Percentiles rank a stretch among this genome's conserved stretches.
These are phyloP conservation scores for Cololabis saira DNA, from an alignment of 2,113 vertebrate genomes.

Conservation along the genomic window DNA sequence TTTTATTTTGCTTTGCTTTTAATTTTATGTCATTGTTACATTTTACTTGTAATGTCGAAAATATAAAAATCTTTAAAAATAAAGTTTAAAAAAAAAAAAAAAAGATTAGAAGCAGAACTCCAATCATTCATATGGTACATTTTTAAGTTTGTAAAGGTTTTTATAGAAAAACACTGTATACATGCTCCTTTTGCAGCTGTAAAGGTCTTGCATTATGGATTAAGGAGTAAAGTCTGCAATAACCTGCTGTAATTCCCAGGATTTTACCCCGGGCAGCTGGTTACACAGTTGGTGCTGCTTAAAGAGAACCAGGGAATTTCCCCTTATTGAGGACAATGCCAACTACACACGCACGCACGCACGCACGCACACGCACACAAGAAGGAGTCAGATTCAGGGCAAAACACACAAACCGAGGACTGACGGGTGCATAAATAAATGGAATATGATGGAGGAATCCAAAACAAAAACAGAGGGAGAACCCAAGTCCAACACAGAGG, in stretches of 20 bases:
- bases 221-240: conserved; percentile 47
- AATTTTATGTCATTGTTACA: no score
- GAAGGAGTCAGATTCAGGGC: conserved; percentile 8
- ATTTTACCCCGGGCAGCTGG: conserved; percentile 29
- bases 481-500: background rate
- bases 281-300: conserved; percentile 30
- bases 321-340: conserved; percentile 25
- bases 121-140: no score
- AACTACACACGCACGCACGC: conserved; percentile 1
- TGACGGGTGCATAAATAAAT: background rate
- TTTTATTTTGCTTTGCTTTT: no score
- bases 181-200: conserved; percentile 14
- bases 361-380: no score
- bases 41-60: no score
- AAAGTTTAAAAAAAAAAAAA: no score
- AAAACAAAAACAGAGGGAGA: conserved; percentile 23
- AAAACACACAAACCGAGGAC: conserved; percentile 9
- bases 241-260: conserved; percentile 46
- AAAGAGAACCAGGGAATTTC: conserved; percentile 35
- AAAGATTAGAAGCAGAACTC: conserved; percentile 10
- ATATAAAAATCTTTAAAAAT: no score
- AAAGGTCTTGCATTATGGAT: conserved; percentile 32
- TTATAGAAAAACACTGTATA: conserved; percentile 6
- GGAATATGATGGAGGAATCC: conserved; percentile 18
- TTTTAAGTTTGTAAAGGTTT: conserved; percentile 2